Evolutionary conservation across 2,113 vertebrate species (phyloP).

Genomic region (Chionis minor): DNA sequence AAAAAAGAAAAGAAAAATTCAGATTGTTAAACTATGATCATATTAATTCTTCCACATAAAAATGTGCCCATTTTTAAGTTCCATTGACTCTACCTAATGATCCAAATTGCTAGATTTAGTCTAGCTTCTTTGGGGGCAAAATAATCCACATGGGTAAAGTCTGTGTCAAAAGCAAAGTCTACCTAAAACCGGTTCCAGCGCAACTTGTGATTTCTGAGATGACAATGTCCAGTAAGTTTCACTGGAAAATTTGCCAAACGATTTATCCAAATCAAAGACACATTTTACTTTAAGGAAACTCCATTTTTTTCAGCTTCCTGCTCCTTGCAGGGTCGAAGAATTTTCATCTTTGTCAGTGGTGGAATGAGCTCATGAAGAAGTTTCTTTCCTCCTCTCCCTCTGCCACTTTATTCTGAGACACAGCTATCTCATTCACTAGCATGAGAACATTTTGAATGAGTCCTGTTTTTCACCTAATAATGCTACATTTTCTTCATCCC

Average conservation of each 20-base stretch:
- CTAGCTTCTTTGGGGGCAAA: background rate
- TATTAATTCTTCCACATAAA: background rate
- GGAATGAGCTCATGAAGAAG: background rate
- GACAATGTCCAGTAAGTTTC: accelerated
- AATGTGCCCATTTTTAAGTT: background rate
- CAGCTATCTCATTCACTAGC: accelerated
- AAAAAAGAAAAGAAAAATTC: background rate
- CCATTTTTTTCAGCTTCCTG: background rate
- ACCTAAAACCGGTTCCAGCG: background rate
- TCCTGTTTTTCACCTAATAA: background rate
- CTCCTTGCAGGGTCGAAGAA: background rate
- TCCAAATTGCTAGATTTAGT: background rate
- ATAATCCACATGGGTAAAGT: background rate
- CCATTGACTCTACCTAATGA: background rate
- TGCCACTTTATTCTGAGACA: background rate
- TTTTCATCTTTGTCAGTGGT: background rate
- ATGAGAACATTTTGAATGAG: background rate
- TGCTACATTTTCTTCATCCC: background rate
- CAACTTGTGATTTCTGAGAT: background rate
- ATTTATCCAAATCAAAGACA: background rate
- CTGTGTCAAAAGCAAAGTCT: background rate
- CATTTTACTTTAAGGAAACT: background rate
- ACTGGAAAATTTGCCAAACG: background rate
- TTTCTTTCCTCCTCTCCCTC: background rate
- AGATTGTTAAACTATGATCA: background rate